Evolutionary conservation across 2,888 invertebrate species (phyloP), one percentile per base, ranked within the genome.

Genomic region (Abrostola tripartita): DNA sequence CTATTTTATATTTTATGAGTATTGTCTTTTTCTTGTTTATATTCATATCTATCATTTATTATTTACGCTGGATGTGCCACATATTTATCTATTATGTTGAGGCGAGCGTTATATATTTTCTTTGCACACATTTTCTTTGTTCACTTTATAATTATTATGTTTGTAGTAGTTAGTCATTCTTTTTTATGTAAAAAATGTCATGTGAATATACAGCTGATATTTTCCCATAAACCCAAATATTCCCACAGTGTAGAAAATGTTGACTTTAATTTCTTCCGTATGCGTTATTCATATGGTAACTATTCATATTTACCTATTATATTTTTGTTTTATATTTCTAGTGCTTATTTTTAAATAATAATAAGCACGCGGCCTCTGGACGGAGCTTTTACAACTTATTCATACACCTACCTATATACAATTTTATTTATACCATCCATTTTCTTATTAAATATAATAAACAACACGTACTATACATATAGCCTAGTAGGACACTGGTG

Each of bases 401-500:
- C 79, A 78, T 66, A 79, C 77, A 75, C 71, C 50, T 85, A 75
- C 71, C 50, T 85, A 75, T 82, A 84, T 77, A 81, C 79, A 79
- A 67, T 79, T 81, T 80, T 81, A 65, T 76, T 77, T 71, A 77
- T 78, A 66, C 68, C 68, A 74, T 68, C 57, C 76, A 77, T 74
- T 78, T 82, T 76, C 71, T 64, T 78, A 76, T 78, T 66, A 65
- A 78, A 68, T 74, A 56, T 68, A 81, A 81, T 80, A 71, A 64
- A 78, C 66, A 74, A 79, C 69, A 74, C 68, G 61, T 74, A 74
- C 65, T 71, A 73, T 79, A 72, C 76, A 71, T 76, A 72, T 78
- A 79, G 74, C 73, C 73, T 71, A 75, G 68, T 78, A 86, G 82
- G 89, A 89, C 88, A 90, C 90, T 89, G 90, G 90, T 90, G 92